Evolutionary conservation across 2,797 vertebrate species (phyloP).

Genomic region (Scleropages formosus): DNA sequence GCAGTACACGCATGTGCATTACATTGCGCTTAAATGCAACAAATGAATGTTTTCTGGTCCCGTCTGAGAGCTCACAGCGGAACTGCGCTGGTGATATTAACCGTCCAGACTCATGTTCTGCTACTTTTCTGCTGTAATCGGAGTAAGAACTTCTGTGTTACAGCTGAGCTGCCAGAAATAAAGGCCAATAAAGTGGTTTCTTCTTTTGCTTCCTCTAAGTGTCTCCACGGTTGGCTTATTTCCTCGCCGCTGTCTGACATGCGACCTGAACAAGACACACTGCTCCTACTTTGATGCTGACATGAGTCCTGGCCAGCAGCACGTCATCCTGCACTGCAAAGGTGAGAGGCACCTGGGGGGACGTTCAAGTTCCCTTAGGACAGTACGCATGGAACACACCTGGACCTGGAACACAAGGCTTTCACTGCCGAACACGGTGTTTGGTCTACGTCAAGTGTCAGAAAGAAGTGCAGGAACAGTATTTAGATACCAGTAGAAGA

Average conservation of each 20-base stretch:
- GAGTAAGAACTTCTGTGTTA: neutral
- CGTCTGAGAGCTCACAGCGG: too few relatives aligned
- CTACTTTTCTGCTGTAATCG: neutral
- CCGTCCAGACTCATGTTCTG: neutral
- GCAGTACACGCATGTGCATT: too few relatives aligned
- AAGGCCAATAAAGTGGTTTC: neutral
- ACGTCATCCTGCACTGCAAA: constrained; percentile 87
- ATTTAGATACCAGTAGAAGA: too few relatives aligned
- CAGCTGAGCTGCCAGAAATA: neutral
- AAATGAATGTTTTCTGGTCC: too few relatives aligned
- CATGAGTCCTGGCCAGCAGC: constrained; percentile 82
- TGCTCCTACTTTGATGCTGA: constrained; percentile 84
- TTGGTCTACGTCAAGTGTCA: too few relatives aligned
- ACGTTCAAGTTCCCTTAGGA: too few relatives aligned
- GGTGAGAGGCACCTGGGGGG: constrained; percentile 71
- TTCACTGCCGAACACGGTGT: too few relatives aligned
- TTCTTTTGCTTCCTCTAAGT: constrained; percentile 53
- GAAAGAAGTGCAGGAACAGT: too few relatives aligned
- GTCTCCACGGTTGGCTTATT: constrained; percentile 85
- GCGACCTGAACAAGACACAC: constrained; percentile 78
- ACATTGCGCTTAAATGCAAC: too few relatives aligned
- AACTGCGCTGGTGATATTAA: too few relatives aligned
- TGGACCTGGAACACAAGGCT: too few relatives aligned
- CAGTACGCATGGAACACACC: too few relatives aligned
- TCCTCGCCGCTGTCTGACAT: constrained; percentile 86